phyloP scores from a whole-genome alignment of 2,888 invertebrate genomes.

The Dryobotodes eremita region DNA sequence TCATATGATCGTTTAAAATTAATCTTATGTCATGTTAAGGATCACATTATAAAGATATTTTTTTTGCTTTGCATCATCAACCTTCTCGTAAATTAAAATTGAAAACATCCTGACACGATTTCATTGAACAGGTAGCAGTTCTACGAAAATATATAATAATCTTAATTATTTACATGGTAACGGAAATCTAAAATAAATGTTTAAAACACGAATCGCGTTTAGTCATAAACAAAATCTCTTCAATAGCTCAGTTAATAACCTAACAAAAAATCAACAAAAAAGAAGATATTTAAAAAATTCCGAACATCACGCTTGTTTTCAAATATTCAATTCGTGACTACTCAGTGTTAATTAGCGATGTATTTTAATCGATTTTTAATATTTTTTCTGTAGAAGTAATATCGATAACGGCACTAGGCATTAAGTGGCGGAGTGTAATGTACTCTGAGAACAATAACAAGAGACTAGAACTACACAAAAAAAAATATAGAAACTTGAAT shows the following conservation, averaged over 20 bases:
- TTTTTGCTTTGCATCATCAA: slow-evolving; percentile 6
- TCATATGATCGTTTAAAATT: background rate
- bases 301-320: slow-evolving; percentile 20
- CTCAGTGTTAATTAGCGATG: slow-evolving; percentile 54
- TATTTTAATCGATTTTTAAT: slow-evolving; percentile 56
- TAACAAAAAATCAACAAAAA: slow-evolving; percentile 39
- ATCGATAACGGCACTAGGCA: slow-evolving; percentile 2
- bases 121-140: slow-evolving; percentile 46
- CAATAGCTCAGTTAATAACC: slow-evolving; percentile 44
- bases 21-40: background rate
- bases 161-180: slow-evolving; percentile 43
- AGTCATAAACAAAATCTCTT: slow-evolving; percentile 41
- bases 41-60: background rate
- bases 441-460: background rate
- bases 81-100: slow-evolving; percentile 2
- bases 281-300: slow-evolving; percentile 22
- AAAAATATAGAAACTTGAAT: no score
- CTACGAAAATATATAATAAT: slow-evolving; percentile 35
- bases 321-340: slow-evolving; percentile 53
- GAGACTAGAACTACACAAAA: background rate
- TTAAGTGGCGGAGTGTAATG: background rate
- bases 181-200: slow-evolving; percentile 57
- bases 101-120: slow-evolving; percentile 39
- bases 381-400: slow-evolving; percentile 31
- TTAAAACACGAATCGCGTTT: slow-evolving; percentile 43